These are phyloP conservation scores for Leptobrachium ailaonicum DNA, from an alignment of 2,113 vertebrate species.

Conservation along the genomic window DNA sequence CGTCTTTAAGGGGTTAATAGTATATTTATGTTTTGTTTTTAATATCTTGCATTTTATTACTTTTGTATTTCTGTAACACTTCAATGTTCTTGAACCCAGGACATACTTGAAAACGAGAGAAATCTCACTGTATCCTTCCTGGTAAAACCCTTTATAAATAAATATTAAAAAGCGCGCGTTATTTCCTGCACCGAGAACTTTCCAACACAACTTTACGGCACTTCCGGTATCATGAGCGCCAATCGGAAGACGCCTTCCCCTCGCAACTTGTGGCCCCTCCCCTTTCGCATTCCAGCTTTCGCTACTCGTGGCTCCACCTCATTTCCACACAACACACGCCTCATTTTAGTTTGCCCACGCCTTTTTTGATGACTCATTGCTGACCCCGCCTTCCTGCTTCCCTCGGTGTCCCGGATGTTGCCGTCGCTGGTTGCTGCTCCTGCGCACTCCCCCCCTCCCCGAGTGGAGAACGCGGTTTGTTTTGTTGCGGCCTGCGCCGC, in stretches of 20 bases:
- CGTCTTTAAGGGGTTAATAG: too few relatives aligned
- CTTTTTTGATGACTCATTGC: not conserved
- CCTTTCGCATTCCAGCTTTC: not conserved
- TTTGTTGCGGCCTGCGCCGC: conserved; percentile 40
- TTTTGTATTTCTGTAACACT: too few relatives aligned
- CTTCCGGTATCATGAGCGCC: not conserved
- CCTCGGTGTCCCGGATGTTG: conserved; percentile 41
- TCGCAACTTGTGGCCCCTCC: not conserved
- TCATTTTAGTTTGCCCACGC: not conserved
- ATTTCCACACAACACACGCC: not conserved
- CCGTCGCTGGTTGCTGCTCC: not conserved
- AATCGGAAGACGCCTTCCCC: too few relatives aligned
- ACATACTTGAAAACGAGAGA: too few relatives aligned
- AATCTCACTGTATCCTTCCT: too few relatives aligned
- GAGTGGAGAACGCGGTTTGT: conserved; percentile 20
- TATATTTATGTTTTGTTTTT: too few relatives aligned
- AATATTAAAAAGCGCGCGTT: too few relatives aligned
- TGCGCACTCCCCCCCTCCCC: conserved; percentile 16
- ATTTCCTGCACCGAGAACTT: too few relatives aligned
- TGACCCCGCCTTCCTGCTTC: not conserved
- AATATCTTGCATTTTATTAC: too few relatives aligned
- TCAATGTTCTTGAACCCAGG: too few relatives aligned
- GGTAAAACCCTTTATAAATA: too few relatives aligned
- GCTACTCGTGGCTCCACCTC: not conserved
- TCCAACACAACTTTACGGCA: too few relatives aligned